These are phyloP conservation scores for Pangasius larnaudii DNA, from an alignment of 2,797 vertebrate species.

Conservation along the genomic window DNA sequence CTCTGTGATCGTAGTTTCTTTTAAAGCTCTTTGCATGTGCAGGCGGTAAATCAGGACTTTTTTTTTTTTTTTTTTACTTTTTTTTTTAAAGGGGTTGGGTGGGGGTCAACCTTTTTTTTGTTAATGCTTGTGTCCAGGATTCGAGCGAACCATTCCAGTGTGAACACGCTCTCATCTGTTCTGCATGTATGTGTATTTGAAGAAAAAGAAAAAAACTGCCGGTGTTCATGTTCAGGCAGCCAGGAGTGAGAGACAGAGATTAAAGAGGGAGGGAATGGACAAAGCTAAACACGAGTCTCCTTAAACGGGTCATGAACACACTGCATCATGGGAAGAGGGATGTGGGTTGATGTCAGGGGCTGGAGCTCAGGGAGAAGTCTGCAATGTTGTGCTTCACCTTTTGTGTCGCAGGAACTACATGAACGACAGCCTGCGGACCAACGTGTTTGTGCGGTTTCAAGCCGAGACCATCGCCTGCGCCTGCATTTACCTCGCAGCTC, in stretches of 20 bases:
- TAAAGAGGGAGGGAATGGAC: conserved; percentile 85
- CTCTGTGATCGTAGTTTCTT: not conserved
- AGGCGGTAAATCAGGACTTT: not conserved
- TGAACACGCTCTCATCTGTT: conserved; percentile 61
- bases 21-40: conserved; percentile 6
- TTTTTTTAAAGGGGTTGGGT: no score
- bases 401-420: conserved; percentile 94
- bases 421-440: conserved; percentile 96
- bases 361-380: conserved; percentile 53
- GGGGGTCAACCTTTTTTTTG: no score
- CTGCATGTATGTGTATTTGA: conserved; percentile 50
- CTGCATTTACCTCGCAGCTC: conserved; percentile 96
- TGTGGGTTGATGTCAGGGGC: conserved; percentile 7
- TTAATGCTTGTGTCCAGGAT: not conserved
- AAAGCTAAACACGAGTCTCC: conserved; percentile 91
- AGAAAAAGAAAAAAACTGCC: not conserved
- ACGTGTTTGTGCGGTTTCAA: conserved; percentile 98
- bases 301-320: conserved; percentile 54
- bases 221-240: conserved; percentile 63
- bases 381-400: conserved; percentile 62
- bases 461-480: conserved; percentile 98
- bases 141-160: conserved; percentile 32
- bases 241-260: conserved; percentile 52
- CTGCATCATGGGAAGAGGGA: conserved; percentile 32
- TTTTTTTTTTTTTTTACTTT: not conserved